Conservation (phyloP, 2,888 invertebrate genomes). For the Gerris lacustris region DNA sequence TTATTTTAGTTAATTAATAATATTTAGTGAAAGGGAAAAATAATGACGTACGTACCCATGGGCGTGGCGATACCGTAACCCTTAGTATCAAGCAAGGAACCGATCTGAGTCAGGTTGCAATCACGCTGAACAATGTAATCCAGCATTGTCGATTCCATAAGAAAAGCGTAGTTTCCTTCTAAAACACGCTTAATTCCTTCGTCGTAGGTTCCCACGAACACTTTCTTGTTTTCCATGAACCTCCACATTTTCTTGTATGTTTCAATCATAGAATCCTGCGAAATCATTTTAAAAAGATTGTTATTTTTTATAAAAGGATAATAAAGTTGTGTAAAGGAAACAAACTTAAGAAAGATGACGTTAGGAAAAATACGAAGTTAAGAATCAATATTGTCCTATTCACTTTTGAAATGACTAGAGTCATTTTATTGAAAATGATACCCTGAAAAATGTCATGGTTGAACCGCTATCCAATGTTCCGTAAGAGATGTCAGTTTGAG, state of each 20-base stretch:
- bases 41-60: constrained; percentile 39
- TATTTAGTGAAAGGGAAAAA: too few relatives aligned
- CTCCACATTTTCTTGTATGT: constrained; percentile 74
- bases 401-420: too few relatives aligned
- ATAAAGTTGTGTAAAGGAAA: constrained; percentile 1
- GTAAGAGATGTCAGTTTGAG: constrained; percentile 70
- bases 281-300: not conserved
- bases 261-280: constrained; percentile 63
- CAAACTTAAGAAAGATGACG: not conserved
- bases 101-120: constrained; percentile 78
- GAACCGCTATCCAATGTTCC: constrained; percentile 72
- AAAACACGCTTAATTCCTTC: constrained; percentile 65
- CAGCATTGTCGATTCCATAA: constrained; percentile 80
- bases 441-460: constrained; percentile 79
- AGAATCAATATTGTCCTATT: too few relatives aligned
- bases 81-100: constrained; percentile 69
- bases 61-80: constrained; percentile 62
- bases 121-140: constrained; percentile 71
- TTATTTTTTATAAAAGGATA: not conserved
- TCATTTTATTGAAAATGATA: constrained; percentile 31
- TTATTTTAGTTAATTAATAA: too few relatives aligned
- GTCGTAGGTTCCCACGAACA: constrained; percentile 61
- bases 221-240: constrained; percentile 60
- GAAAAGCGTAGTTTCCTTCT: constrained; percentile 70
- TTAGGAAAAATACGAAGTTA: not conserved